These are phyloP conservation scores for Vipera latastei DNA, from an alignment of 2,797 vertebrate genomes.

Conservation along the genomic window DNA sequence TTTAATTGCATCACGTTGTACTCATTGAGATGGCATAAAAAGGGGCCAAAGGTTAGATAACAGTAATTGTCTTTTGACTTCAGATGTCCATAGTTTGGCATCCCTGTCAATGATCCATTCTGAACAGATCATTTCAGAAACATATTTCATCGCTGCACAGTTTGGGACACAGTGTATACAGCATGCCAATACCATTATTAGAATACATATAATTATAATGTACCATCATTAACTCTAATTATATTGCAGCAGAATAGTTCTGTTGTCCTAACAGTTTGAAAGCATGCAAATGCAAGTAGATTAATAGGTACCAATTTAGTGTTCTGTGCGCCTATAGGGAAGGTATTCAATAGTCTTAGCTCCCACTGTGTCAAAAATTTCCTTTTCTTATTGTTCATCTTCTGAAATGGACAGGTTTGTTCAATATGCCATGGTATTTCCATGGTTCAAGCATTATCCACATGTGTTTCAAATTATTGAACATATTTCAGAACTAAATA, in stretches of 20 bases:
- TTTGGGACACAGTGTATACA: neutral
- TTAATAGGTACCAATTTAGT: neutral
- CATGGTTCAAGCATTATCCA: neutral
- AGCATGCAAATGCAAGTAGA: neutral
- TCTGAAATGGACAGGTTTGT: neutral
- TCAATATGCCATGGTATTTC: neutral
- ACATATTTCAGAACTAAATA: neutral
- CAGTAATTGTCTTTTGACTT: conserved; percentile 33
- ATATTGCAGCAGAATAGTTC: conserved; percentile 21
- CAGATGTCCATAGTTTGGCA: neutral
- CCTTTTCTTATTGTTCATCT: neutral
- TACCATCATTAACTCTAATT: conserved; percentile 29
- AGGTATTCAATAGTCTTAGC: neutral
- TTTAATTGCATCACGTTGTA: conserved; percentile 38
- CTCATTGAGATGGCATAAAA: conserved; percentile 33
- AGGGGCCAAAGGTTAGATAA: conserved; percentile 16
- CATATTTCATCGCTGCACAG: conserved; percentile 13
- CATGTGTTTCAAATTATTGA: neutral
- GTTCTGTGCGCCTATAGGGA: neutral
- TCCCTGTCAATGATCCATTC: conserved; percentile 4
- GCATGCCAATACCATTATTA: conserved; percentile 27
- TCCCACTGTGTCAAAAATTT: neutral
- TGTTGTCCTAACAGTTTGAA: neutral
- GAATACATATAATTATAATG: conserved; percentile 34
- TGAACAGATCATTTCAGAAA: conserved; percentile 22